Conservation (phyloP, 2,888 invertebrate species). For the Watsonalla binaria region DNA sequence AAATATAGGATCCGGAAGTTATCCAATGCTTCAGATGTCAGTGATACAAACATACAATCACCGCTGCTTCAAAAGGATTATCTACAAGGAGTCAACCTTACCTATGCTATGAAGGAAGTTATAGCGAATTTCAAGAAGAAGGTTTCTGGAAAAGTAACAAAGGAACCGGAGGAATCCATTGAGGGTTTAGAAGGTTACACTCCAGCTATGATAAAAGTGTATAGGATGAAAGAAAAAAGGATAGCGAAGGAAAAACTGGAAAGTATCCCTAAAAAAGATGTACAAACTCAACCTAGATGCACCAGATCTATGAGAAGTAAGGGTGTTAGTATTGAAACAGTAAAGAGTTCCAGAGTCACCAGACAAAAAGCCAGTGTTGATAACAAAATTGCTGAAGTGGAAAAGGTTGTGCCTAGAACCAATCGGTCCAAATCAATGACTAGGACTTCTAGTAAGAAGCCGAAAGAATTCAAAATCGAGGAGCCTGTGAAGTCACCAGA, state of each 20-base stretch:
- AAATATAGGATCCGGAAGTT: slow-evolving; percentile 67
- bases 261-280: slow-evolving; percentile 32
- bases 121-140: slow-evolving; percentile 80
- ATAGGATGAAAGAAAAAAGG: slow-evolving; percentile 67
- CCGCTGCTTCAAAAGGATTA: slow-evolving; percentile 66
- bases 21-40: slow-evolving; percentile 57
- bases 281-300: slow-evolving; percentile 25
- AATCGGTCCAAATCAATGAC: slow-evolving; percentile 28
- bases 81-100: slow-evolving; percentile 78
- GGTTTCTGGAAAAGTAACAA: slow-evolving; percentile 44
- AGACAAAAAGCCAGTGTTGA: slow-evolving; percentile 31
- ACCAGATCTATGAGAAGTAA: slow-evolving; percentile 47
- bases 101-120: slow-evolving; percentile 85
- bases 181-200: slow-evolving; percentile 66
- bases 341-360: slow-evolving; percentile 24
- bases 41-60: slow-evolving; percentile 51
- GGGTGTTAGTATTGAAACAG: slow-evolving; percentile 6
- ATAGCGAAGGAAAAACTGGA: slow-evolving; percentile 59
- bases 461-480: slow-evolving; percentile 28
- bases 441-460: slow-evolving; percentile 28
- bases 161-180: slow-evolving; percentile 40
- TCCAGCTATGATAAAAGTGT: slow-evolving; percentile 76
- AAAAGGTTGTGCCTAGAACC: slow-evolving; percentile 19
- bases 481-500: slow-evolving; percentile 20
- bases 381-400: slow-evolving; percentile 20